phyloP scores from a whole-genome alignment of 30 jellyfish, hydroid and myxozoan species.

The Aurelia sp. region DNA sequence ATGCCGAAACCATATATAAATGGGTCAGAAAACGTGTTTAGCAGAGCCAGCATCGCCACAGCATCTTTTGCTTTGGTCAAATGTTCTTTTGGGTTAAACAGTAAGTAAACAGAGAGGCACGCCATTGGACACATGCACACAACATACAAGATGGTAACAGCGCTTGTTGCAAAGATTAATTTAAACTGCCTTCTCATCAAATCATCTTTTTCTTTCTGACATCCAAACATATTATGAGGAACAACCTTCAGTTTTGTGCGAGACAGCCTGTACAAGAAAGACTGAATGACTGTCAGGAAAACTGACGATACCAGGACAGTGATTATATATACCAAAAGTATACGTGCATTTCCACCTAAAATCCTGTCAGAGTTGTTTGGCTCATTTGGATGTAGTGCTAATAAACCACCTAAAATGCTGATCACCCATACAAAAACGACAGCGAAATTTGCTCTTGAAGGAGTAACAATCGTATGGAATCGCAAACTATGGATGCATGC shows the following conservation, averaged over 20 bases:
- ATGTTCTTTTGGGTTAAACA: too few relatives aligned
- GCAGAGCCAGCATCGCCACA: background rate
- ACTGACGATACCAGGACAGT: background rate
- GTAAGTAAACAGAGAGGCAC: too few relatives aligned
- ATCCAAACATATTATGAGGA: background rate
- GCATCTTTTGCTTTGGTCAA: too few relatives aligned
- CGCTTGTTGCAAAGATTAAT: background rate
- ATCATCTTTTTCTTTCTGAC: background rate
- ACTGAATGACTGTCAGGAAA: background rate
- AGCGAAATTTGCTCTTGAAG: too few relatives aligned
- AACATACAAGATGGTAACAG: too few relatives aligned
- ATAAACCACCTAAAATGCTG: background rate
- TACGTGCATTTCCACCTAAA: too few relatives aligned
- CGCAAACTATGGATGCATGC: too few relatives aligned
- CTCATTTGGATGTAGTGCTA: background rate
- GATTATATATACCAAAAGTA: background rate
- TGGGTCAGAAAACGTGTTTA: conserved; percentile 17
- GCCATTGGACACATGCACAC: too few relatives aligned
- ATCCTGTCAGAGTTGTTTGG: background rate
- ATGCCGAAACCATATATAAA: conserved; percentile 36
- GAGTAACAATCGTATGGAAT: too few relatives aligned
- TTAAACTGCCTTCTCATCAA: background rate
- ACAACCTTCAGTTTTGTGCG: background rate
- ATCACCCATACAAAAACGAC: too few relatives aligned
- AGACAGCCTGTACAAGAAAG: background rate